These are phyloP conservation scores for Atta colombica DNA, from an alignment of 1,140 invertebrate species.

Conservation along the genomic window DNA sequence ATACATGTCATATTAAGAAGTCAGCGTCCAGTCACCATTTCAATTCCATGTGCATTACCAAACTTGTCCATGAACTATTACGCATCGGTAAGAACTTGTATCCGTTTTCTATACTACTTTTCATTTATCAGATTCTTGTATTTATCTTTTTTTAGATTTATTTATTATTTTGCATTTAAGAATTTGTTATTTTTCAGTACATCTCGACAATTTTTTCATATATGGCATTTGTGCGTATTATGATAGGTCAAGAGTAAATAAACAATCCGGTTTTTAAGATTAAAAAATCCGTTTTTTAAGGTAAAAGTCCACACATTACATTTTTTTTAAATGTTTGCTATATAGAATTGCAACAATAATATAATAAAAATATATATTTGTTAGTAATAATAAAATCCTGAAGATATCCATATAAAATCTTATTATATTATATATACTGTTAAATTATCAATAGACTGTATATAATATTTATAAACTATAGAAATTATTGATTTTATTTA, in stretches of 20 bases:
- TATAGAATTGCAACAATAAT: not conserved
- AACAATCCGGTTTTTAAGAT: not conserved
- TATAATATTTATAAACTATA: not conserved
- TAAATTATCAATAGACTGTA: not conserved
- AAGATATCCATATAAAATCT: not conserved
- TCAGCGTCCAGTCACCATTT: constrained; percentile 30
- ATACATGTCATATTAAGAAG: constrained; percentile 30
- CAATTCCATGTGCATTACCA: constrained; percentile 35
- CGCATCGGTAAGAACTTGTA: constrained; percentile 26
- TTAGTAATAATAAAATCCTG: not conserved
- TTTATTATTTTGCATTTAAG: not conserved
- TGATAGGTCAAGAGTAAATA: constrained; percentile 26
- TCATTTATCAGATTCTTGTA: not conserved
- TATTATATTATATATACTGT: not conserved
- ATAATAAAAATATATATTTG: constrained; percentile 8
- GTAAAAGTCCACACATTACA: not conserved
- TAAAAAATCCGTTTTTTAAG: not conserved
- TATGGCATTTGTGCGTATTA: constrained; percentile 42
- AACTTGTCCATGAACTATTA: constrained; percentile 47
- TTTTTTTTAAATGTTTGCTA: not conserved
- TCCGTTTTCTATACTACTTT: not conserved
- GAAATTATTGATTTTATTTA: constrained; percentile 23
- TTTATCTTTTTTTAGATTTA: not conserved
- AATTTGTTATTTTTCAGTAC: constrained; percentile 21
- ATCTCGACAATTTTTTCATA: constrained; percentile 48